Conservation (phyloP, 2,888 invertebrate genomes). For the Drepana falcataria region DNA sequence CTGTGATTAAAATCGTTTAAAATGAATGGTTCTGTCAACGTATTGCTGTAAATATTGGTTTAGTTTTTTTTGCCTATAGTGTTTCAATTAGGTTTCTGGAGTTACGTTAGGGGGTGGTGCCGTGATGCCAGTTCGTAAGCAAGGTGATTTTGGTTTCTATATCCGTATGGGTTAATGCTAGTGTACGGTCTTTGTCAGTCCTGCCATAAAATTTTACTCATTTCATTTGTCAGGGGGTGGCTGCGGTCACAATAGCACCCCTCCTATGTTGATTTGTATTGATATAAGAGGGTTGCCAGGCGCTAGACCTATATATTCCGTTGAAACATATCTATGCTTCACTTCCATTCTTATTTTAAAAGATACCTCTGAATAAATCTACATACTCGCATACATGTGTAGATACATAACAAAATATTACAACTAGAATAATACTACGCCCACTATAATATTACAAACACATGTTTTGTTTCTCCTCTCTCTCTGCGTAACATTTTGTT, state of each 20-base stretch:
- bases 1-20: constrained; percentile 61
- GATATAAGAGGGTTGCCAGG: constrained; percentile 45
- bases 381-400: no score
- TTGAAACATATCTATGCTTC: no score
- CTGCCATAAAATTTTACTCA: constrained; percentile 27
- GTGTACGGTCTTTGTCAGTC: constrained; percentile 10
- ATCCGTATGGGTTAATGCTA: constrained; percentile 21
- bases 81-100: constrained; percentile 59
- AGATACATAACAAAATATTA: no score
- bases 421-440: not conserved
- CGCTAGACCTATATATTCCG: constrained; percentile 10
- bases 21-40: constrained; percentile 46
- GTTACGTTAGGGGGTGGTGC: constrained; percentile 73
- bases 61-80: constrained; percentile 52
- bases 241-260: constrained; percentile 33
- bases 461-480: constrained; percentile 4
- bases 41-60: constrained; percentile 52
- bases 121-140: constrained; percentile 87
- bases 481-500: no score
- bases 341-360: no score
- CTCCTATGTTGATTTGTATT: constrained; percentile 45
- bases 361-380: no score
- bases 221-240: constrained; percentile 33
- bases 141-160: constrained; percentile 77
- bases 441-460: constrained; percentile 3